Evolutionary conservation across 1,140 invertebrate genomes (phyloP), one percentile per base, ranked within the genome.

Genomic region (Procambarus virginalis): DNA sequence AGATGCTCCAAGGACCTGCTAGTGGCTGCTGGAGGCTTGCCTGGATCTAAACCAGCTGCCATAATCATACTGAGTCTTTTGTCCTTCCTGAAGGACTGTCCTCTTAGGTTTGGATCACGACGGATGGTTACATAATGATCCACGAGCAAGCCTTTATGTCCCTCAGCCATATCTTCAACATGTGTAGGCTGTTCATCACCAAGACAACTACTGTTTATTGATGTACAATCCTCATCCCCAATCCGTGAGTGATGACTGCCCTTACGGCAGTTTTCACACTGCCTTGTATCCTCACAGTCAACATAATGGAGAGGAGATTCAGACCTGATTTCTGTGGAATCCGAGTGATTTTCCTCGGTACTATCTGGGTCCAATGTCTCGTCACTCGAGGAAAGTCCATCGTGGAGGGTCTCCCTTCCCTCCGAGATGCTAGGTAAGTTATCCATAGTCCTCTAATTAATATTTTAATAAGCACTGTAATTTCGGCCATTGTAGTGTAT

Each of bases 261-360:
- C 51, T 76, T 83, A 20, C 68, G 48, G 34, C 87, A 89, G 22
- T 60, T 75, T 22, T 82, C 68, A 76, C 89, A 91, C 9, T 49
- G 70, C 51, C 68, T 22, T 17, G 89, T 91, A 55, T 91, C 89
- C 45, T 91, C 90, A 58, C 90, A 91, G 75, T 91, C 90, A 17
- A 80, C 90, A 68, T 83, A 91, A 68, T 91, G 90, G 49, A 91
- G 70, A 45, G 85, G 90, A 51, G 90, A 87, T n/a, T 86, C 90
- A 48, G 70, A 48, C 46, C 88, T 89, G 68, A 75, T 82, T 55
- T 83, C 85, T 20, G 77, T n/a, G 9, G 48, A 48, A 8, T 34
- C 20, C 2, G 51, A 46, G 10, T 46, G n/a, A 60, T 20, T 60
- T 20, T 64, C 76, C 34, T 77, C 84, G 1, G 34, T 60, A 14